A percentile compares a stretch with the other conserved stretches of the same genome.
Conservation (phyloP, 2,113 vertebrate genomes). For the Malurus elegans region DNA sequence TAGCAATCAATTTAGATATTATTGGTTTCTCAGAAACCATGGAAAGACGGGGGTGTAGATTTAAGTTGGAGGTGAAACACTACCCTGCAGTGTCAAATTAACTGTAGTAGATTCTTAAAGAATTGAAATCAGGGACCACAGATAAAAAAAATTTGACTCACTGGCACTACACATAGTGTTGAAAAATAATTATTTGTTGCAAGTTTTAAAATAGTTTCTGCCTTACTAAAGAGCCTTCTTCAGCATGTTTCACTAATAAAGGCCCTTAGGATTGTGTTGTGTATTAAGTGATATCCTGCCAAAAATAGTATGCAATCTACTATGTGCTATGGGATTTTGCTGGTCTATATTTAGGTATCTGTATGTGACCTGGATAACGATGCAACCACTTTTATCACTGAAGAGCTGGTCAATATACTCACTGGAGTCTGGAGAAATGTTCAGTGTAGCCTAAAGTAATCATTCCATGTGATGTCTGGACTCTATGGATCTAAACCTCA, state of each 20-base stretch:
- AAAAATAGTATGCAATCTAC: background rate
- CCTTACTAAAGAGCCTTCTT: background rate
- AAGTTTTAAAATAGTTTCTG: background rate
- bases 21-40: background rate
- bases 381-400: background rate
- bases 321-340: background rate
- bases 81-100: background rate
- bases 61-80: background rate
- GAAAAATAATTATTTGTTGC: background rate
- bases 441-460: background rate
- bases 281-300: background rate
- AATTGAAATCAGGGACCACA: background rate
- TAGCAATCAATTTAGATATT: background rate
- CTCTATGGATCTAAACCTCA: background rate
- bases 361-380: background rate
- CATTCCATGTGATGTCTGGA: background rate
- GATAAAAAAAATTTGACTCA: background rate
- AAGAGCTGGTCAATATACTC: background rate
- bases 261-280: background rate
- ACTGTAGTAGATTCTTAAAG: background rate
- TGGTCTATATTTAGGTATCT: background rate
- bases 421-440: background rate
- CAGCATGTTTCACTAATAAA: background rate
- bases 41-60: background rate
- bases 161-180: background rate